Conservation (phyloP, 2,797 vertebrate genomes). For the Poecilia gillii region DNA sequence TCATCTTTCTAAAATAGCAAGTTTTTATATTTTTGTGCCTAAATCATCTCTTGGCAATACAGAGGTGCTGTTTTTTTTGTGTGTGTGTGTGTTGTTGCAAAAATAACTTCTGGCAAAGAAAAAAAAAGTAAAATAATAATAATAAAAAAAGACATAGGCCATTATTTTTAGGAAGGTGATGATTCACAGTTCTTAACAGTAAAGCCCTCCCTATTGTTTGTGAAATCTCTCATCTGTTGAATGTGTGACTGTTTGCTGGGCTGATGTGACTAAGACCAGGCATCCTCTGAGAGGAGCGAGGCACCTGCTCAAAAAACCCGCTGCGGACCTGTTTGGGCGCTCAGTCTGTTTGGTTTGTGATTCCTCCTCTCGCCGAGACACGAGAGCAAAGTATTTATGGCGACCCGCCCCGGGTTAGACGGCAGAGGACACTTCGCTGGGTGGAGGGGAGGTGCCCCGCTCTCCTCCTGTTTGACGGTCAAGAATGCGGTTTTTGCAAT, state of each 20-base stretch:
- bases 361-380: slow-evolving; percentile 23
- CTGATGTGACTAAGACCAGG: neutral
- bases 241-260: neutral
- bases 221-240: neutral
- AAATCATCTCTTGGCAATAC: too few relatives aligned
- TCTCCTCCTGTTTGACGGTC: neutral
- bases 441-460: slow-evolving; percentile 6
- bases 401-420: slow-evolving; percentile 52
- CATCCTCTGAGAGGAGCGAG: neutral
- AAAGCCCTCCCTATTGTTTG: neutral
- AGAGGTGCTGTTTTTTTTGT: too few relatives aligned
- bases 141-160: too few relatives aligned
- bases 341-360: slow-evolving; percentile 44
- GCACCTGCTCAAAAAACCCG: neutral
- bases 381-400: slow-evolving; percentile 52
- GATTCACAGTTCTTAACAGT: neutral
- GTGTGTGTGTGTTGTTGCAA: too few relatives aligned
- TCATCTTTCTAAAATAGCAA: neutral
- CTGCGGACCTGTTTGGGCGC: slow-evolving; percentile 34
- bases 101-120: too few relatives aligned
- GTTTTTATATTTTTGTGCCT: too few relatives aligned
- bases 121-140: too few relatives aligned
- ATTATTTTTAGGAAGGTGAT: too few relatives aligned
- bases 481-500: slow-evolving; percentile 47
- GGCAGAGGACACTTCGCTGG: neutral